Percentiles rank a stretch among this genome's conserved stretches.
Conservation (phyloP, 2,797 vertebrate species). For the Xenentodon cancila region DNA sequence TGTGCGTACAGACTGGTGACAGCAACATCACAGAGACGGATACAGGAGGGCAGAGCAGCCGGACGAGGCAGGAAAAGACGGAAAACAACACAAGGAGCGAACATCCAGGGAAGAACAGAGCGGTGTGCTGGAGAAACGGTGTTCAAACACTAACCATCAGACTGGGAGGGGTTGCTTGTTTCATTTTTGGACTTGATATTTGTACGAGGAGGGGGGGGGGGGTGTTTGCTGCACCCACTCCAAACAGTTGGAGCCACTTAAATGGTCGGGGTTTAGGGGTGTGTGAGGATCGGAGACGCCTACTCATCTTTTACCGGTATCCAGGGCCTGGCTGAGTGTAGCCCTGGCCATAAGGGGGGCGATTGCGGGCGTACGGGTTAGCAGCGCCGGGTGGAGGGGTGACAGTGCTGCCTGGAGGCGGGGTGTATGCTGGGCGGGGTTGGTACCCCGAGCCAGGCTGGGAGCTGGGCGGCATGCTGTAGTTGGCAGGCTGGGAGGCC, state of each 20-base stretch:
- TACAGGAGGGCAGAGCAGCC: constrained; percentile 43
- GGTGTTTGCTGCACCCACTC: constrained; percentile 47
- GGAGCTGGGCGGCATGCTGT: constrained; percentile 86
- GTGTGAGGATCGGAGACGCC: constrained; percentile 48
- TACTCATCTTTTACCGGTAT: constrained; percentile 83
- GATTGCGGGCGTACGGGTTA: constrained; percentile 95
- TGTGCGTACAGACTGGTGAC: constrained; percentile 64
- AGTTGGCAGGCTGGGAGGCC: constrained; percentile 89
- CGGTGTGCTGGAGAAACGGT: constrained; percentile 53
- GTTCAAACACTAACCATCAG: constrained; percentile 71
- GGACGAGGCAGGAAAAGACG: constrained; percentile 3
- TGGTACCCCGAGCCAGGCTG: constrained; percentile 89
- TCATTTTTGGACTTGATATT: constrained; percentile 68
- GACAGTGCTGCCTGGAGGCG: constrained; percentile 88
- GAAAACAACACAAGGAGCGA: constrained; percentile 17
- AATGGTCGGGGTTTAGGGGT: constrained; percentile 14
- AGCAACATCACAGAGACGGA: constrained; percentile 38
- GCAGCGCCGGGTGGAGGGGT: constrained; percentile 89
- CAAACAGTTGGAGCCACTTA: constrained; percentile 58
- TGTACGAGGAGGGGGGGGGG: constrained; percentile 22
- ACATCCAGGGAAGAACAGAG: constrained; percentile 49
- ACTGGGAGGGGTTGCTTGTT: constrained; percentile 51
- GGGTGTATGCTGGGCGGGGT: constrained; percentile 90
- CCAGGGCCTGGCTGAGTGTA: constrained; percentile 96
- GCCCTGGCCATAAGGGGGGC: constrained; percentile 91